Evolutionary conservation across 2,797 vertebrate genomes (phyloP).

Genomic region (Scarus forsteni): DNA sequence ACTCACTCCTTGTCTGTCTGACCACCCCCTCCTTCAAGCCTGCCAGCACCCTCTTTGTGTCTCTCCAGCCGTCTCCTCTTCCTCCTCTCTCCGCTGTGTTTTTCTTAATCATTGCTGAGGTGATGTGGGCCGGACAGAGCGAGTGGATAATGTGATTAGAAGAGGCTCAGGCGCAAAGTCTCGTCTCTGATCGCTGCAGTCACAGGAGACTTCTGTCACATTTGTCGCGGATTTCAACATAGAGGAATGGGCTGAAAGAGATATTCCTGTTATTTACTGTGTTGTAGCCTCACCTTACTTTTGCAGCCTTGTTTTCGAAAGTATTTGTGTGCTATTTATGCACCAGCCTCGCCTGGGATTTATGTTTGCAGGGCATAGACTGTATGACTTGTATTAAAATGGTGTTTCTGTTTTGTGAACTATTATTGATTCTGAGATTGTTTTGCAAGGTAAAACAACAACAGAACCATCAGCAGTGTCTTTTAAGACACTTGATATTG

Average conservation of each 20-base stretch:
- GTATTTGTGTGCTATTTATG: not conserved
- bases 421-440: too few species aligned
- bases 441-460: too few species aligned
- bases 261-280: slow-evolving; percentile 55
- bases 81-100: slow-evolving; percentile 57
- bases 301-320: slow-evolving; percentile 33
- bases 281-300: slow-evolving; percentile 20
- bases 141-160: slow-evolving; percentile 76
- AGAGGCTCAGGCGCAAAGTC: slow-evolving; percentile 53
- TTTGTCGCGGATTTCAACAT: slow-evolving; percentile 60
- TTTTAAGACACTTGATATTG: too few species aligned
- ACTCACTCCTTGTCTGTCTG: slow-evolving; percentile 79
- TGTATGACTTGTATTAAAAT: not conserved
- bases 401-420: too few species aligned
- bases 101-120: slow-evolving; percentile 73
- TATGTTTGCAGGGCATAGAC: slow-evolving; percentile 13
- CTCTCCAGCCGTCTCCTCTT: slow-evolving; percentile 50
- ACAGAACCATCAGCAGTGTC: too few species aligned
- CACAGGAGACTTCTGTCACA: slow-evolving; percentile 66
- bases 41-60: slow-evolving; percentile 68
- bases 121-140: slow-evolving; percentile 67
- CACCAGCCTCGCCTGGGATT: slow-evolving; percentile 23
- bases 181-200: slow-evolving; percentile 55
- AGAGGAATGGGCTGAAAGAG: slow-evolving; percentile 47
- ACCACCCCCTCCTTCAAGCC: slow-evolving; percentile 74